A percentile compares a stretch with the other conserved stretches of the same genome.
Conservation (phyloP, 2,113 vertebrate species). For the Pyxicephalus adspersus region DNA sequence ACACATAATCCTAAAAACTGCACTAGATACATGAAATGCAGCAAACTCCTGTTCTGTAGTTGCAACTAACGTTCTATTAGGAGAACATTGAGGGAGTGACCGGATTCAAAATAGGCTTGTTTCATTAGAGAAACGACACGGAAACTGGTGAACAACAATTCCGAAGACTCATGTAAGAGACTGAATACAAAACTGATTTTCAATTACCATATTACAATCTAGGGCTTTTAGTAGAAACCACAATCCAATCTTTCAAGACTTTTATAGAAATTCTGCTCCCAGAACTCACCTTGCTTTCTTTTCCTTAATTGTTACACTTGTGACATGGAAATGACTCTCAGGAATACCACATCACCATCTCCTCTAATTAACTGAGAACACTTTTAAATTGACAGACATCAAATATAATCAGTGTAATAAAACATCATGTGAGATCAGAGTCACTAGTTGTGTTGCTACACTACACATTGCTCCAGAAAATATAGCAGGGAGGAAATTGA, state of each 20-base stretch:
- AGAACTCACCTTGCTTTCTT: neutral
- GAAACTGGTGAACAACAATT: neutral
- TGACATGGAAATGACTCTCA: too few relatives aligned
- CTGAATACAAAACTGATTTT: too few relatives aligned
- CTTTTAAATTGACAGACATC: slow-evolving; percentile 26
- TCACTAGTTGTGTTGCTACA: slow-evolving; percentile 11
- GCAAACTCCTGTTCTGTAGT: too few relatives aligned
- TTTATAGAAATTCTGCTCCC: too few relatives aligned
- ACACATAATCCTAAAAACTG: too few relatives aligned
- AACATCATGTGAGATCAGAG: slow-evolving; percentile 29
- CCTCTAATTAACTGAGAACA: slow-evolving; percentile 22
- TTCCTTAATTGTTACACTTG: neutral
- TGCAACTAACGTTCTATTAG: too few relatives aligned
- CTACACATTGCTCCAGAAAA: slow-evolving; percentile 5
- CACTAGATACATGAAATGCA: too few relatives aligned
- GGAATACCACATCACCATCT: neutral
- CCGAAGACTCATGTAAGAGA: neutral
- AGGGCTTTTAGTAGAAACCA: too few relatives aligned
- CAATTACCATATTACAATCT: too few relatives aligned
- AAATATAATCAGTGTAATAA: slow-evolving; percentile 35
- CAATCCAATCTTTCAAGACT: too few relatives aligned
- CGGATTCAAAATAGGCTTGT: neutral
- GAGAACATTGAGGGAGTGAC: too few relatives aligned
- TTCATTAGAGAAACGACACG: neutral
- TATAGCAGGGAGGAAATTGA: slow-evolving; percentile 22